These are phyloP conservation scores for Scelioninae gen. 1 DNA, from an alignment of 2,888 invertebrate genomes.

Conservation along the genomic window DNA sequence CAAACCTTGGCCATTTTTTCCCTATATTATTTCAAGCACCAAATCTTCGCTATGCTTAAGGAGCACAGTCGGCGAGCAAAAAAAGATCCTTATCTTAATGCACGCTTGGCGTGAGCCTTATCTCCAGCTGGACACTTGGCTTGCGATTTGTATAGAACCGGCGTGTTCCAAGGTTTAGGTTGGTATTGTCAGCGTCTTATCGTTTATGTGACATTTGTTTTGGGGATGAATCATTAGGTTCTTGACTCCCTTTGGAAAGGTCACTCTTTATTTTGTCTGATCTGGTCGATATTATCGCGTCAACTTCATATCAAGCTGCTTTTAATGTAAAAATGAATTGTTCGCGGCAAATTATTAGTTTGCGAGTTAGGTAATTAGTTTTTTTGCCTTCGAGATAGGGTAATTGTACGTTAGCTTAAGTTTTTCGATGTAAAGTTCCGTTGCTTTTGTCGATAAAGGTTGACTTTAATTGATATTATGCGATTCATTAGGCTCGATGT, in stretches of 20 bases:
- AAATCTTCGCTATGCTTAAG: conserved; percentile 30
- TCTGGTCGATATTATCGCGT: neutral
- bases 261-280: neutral
- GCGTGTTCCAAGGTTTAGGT: conserved; percentile 68
- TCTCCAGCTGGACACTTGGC: conserved; percentile 66
- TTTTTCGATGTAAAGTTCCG: neutral
- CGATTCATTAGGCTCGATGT: neutral
- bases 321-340: neutral
- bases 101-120: conserved; percentile 79
- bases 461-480: neutral
- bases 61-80: conserved; percentile 59
- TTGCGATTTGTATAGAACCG: conserved; percentile 50
- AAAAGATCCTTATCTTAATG: conserved; percentile 78
- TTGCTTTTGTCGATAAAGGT: neutral
- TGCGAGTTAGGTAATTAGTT: neutral
- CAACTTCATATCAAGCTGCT: neutral
- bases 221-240: conserved; percentile 30
- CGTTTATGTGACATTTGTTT: conserved; percentile 24
- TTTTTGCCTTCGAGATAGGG: neutral
- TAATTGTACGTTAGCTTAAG: neutral
- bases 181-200: conserved; percentile 4
- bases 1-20: conserved; percentile 56
- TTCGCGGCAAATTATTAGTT: neutral
- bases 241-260: conserved; percentile 19
- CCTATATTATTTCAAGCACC: conserved; percentile 55